A percentile compares a stretch with the other conserved stretches of the same genome.
These are phyloP conservation scores for Heliconius cydno DNA, from an alignment of 2,888 invertebrate genomes.

Conservation along the genomic window DNA sequence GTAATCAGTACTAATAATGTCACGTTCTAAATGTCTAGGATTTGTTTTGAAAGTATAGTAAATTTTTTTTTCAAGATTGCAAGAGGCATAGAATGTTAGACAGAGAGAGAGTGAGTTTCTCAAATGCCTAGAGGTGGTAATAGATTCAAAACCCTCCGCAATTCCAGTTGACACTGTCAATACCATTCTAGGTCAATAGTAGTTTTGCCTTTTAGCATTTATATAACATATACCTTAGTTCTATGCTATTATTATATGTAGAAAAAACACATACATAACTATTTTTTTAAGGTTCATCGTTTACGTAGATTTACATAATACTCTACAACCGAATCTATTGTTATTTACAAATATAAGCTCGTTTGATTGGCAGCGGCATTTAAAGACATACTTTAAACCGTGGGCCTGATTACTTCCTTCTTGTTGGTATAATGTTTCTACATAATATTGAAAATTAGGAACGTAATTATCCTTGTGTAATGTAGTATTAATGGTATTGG, in stretches of 20 bases:
- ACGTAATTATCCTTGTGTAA: slow-evolving; percentile 23
- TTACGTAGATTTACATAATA: not conserved
- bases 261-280: not conserved
- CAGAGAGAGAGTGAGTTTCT: no score
- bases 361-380: slow-evolving; percentile 46
- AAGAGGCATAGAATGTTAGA: no score
- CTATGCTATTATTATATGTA: not conserved
- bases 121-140: no score
- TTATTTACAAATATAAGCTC: slow-evolving; percentile 25
- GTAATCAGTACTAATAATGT: not conserved
- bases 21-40: not conserved
- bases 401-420: slow-evolving; percentile 34
- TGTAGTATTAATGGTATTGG: not conserved
- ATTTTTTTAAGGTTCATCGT: not conserved
- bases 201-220: not conserved
- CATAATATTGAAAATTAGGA: slow-evolving; percentile 7
- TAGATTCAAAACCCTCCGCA: no score
- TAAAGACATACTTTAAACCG: slow-evolving; percentile 31
- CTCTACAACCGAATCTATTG: slow-evolving; percentile 19
- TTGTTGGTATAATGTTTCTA: slow-evolving; percentile 1
- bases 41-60: not conserved
- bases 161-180: not conserved
- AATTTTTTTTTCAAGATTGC: no score
- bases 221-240: no score
- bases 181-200: not conserved